These are phyloP conservation scores for Epinephelus malabaricus DNA, from an alignment of 2,797 vertebrate species.

Conservation along the genomic window DNA sequence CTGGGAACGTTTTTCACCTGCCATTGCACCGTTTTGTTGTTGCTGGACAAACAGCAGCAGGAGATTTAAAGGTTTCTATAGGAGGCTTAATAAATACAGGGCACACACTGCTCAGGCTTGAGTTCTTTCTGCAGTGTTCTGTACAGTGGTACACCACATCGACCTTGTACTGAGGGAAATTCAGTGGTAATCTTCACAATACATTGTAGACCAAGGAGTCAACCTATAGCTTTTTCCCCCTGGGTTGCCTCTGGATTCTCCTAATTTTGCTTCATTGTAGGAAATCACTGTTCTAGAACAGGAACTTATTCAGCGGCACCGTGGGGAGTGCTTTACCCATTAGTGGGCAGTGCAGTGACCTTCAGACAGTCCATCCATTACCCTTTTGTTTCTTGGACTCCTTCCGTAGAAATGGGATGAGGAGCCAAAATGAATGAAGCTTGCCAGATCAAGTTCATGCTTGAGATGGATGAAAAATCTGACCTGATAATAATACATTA, in stretches of 20 bases:
- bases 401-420: slow-evolving; percentile 43
- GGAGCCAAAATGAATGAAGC: slow-evolving; percentile 39
- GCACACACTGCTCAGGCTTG: background rate
- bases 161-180: slow-evolving; percentile 41
- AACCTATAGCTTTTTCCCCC: slow-evolving; percentile 33
- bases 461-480: background rate
- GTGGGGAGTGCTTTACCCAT: slow-evolving; percentile 71
- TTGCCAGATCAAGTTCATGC: slow-evolving; percentile 24
- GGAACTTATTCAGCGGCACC: slow-evolving; percentile 66
- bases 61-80: slow-evolving; percentile 13
- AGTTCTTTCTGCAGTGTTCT: background rate
- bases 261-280: slow-evolving; percentile 73
- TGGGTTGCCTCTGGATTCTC: slow-evolving; percentile 35
- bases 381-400: slow-evolving; percentile 64
- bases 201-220: slow-evolving; percentile 32
- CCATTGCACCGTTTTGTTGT: slow-evolving; percentile 15
- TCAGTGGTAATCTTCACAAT: slow-evolving; percentile 38
- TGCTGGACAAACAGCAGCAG: slow-evolving; percentile 21
- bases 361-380: slow-evolving; percentile 74
- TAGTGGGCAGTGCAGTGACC: slow-evolving; percentile 75
- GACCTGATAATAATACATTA: slow-evolving; percentile 7
- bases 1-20: slow-evolving; percentile 30
- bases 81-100: slow-evolving; percentile 15
- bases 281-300: slow-evolving; percentile 77
- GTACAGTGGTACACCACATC: background rate